Percentiles rank a stretch among this genome's conserved stretches.
Evolutionary conservation across 2,797 vertebrate genomes (phyloP).

Genomic region (Mus spretus): DNA sequence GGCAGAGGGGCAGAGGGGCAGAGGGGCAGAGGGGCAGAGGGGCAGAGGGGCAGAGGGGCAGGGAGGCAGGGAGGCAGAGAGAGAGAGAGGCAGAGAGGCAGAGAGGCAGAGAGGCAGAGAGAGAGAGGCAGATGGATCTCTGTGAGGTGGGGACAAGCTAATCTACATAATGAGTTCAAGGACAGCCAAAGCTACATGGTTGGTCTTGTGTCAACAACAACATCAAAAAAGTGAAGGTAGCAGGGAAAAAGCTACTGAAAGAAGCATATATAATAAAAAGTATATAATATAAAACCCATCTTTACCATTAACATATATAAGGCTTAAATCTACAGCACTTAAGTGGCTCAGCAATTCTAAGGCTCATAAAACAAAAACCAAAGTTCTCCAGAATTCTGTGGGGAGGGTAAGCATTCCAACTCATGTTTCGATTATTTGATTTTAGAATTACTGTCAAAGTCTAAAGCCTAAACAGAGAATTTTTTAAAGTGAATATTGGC

Average conservation of each 20-base stretch:
- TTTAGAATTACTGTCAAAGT: constrained; percentile 69
- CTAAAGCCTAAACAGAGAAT: background rate
- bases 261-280: background rate
- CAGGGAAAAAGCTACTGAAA: background rate
- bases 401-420: constrained; percentile 25
- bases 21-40: too few species aligned
- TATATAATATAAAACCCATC: background rate
- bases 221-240: background rate
- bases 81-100: background rate
- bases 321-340: background rate
- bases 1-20: too few species aligned
- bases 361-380: background rate
- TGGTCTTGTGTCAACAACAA: background rate
- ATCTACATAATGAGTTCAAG: background rate
- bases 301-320: background rate
- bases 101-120: background rate
- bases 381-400: background rate
- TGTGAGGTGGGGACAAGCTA: background rate
- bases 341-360: constrained; percentile 5
- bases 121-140: background rate
- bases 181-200: background rate
- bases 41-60: too few species aligned
- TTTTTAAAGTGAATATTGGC: background rate
- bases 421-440: constrained; percentile 23
- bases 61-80: too few species aligned